Conservation (phyloP, 2,113 vertebrate species). For the Psettodes erumei region DNA sequence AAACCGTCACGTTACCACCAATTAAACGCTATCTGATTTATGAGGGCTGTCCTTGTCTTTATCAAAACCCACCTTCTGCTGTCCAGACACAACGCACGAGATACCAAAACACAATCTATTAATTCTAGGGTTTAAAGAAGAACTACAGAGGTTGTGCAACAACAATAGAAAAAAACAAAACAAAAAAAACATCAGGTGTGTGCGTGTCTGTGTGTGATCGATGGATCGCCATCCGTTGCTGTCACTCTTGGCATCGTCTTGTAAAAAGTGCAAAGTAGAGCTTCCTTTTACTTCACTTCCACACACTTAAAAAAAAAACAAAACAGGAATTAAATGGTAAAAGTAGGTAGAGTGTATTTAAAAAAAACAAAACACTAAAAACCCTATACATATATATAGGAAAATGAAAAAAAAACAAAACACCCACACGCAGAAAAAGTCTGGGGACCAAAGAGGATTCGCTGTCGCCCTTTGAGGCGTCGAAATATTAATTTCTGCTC, state of each 20-base stretch:
- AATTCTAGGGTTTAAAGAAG: not conserved
- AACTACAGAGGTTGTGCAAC: slow-evolving; percentile 55
- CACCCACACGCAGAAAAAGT: not conserved
- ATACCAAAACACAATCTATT: slow-evolving; percentile 57
- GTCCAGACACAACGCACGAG: slow-evolving; percentile 40
- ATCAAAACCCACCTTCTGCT: slow-evolving; percentile 7
- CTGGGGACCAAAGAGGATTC: not conserved
- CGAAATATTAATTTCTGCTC: slow-evolving; percentile 20
- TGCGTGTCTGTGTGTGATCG: slow-evolving; percentile 19
- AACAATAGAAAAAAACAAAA: slow-evolving; percentile 27
- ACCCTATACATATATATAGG: no score
- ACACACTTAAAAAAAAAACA: slow-evolving; percentile 12
- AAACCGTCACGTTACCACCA: slow-evolving; percentile 44
- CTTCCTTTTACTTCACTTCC: slow-evolving; percentile 43
- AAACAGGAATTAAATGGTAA: slow-evolving; percentile 5
- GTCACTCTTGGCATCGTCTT: slow-evolving; percentile 33
- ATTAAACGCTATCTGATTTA: slow-evolving; percentile 52
- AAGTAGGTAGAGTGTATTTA: slow-evolving; percentile 23
- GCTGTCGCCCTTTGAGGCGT: not conserved
- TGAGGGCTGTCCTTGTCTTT: slow-evolving; percentile 34
- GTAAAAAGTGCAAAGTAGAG: slow-evolving; percentile 59
- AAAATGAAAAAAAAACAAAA: not conserved
- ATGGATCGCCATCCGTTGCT: slow-evolving; percentile 18
- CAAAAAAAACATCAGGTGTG: slow-evolving; percentile 18
- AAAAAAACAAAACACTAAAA: slow-evolving; percentile 10